Conservation (phyloP, 53 echinoderm and acorn worm species). For the Apostichopus leukothele region DNA sequence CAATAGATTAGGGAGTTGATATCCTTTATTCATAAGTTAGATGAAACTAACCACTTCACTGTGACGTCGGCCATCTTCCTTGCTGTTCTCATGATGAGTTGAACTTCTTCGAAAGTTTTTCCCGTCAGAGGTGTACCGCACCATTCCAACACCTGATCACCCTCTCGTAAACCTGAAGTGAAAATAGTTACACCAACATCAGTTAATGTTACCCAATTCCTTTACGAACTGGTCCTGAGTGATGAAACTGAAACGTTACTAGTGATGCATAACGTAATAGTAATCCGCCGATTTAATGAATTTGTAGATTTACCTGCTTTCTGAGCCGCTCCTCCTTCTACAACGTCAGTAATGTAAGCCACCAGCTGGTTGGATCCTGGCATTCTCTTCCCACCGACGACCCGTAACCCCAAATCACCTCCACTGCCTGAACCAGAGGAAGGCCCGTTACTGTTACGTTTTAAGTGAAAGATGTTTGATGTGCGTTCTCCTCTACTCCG, state of each 20-base stretch:
- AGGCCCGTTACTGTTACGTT: slow-evolving; percentile 39
- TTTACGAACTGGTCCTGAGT: too few relatives aligned
- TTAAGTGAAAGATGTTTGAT: slow-evolving; percentile 47
- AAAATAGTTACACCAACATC: neutral
- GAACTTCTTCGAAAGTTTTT: slow-evolving; percentile 90
- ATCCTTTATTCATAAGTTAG: too few relatives aligned
- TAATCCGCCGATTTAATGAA: too few relatives aligned
- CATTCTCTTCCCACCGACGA: slow-evolving; percentile 90
- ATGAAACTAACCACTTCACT: slow-evolving; percentile 72
- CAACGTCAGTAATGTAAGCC: slow-evolving; percentile 88
- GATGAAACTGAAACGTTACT: too few relatives aligned
- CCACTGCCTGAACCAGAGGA: slow-evolving; percentile 48
- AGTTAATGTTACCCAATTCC: too few relatives aligned
- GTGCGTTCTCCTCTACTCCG: slow-evolving; percentile 40
- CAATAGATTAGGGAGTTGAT: too few relatives aligned
- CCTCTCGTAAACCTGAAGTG: slow-evolving; percentile 75
- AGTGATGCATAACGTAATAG: too few relatives aligned
- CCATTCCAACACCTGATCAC: slow-evolving; percentile 95
- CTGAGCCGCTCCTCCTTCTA: slow-evolving; percentile 80
- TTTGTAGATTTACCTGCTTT: slow-evolving; percentile 47
- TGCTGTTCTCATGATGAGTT: slow-evolving; percentile 79
- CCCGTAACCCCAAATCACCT: slow-evolving; percentile 85
- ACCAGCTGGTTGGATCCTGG: slow-evolving; percentile 85
- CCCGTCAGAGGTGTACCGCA: slow-evolving; percentile 89
- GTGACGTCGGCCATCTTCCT: slow-evolving; percentile 87